These are phyloP conservation scores for Miichthys miiuy DNA, from an alignment of 2,797 vertebrate genomes.

Conservation along the genomic window DNA sequence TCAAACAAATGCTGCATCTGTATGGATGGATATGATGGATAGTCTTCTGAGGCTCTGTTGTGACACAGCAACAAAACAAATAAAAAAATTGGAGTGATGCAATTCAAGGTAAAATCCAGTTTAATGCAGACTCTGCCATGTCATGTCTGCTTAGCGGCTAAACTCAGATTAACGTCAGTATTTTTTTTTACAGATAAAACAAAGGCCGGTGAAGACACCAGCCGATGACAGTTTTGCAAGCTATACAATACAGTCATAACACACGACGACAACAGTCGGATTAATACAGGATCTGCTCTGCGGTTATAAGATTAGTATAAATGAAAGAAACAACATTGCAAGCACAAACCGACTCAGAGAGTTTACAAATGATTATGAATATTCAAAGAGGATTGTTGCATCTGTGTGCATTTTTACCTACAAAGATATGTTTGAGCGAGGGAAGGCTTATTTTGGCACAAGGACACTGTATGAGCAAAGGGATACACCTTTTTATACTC, in stretches of 20 bases:
- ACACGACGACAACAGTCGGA: too few species aligned
- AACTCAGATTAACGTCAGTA: not conserved
- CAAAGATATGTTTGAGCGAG: not conserved
- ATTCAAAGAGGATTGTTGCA: not conserved
- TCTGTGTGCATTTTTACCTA: not conserved
- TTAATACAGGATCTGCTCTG: not conserved
- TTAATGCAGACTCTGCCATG: not conserved
- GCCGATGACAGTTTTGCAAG: not conserved
- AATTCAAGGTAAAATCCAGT: constrained; percentile 36
- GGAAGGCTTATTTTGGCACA: not conserved
- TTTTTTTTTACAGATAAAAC: constrained; percentile 8
- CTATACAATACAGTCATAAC: not conserved
- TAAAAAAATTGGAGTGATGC: constrained; percentile 7
- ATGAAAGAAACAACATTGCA: not conserved
- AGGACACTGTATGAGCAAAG: not conserved
- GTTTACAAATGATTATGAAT: not conserved
- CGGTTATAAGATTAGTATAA: not conserved
- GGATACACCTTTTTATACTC: not conserved
- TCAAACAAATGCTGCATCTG: constrained; percentile 36
- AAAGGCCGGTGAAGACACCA: constrained; percentile 1
- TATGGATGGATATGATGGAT: constrained; percentile 35
- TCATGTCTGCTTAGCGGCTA: constrained; percentile 1
- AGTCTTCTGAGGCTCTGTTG: constrained; percentile 47
- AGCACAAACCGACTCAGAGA: not conserved
- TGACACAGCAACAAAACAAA: constrained; percentile 22